Evolutionary conservation across 2,888 invertebrate species (phyloP).

Genomic region (Dryobotodes eremita): DNA sequence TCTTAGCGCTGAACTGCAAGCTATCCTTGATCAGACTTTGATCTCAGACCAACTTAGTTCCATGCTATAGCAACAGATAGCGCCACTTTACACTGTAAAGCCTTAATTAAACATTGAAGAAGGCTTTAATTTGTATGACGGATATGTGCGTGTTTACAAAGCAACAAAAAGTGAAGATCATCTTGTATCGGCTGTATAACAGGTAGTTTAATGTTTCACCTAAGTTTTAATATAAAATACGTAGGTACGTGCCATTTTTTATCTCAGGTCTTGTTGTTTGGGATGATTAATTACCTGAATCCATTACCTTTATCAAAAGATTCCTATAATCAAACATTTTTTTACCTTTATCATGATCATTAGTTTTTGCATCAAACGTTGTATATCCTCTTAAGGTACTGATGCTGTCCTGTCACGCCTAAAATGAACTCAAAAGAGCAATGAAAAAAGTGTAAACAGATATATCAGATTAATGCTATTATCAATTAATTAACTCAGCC

Average conservation of each 20-base stretch:
- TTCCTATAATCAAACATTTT: not conserved
- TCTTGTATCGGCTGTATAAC: conserved; percentile 28
- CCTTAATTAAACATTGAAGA: conserved; percentile 45
- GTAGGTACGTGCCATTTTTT: conserved; percentile 14
- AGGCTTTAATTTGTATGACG: conserved; percentile 33
- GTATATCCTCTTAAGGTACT: not conserved
- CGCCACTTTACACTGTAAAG: conserved; percentile 59
- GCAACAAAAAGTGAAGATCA: conserved; percentile 32
- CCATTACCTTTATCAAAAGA: conserved; percentile 19
- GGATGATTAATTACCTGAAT: conserved; percentile 12
- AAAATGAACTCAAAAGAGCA: not conserved
- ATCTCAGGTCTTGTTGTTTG: not conserved
- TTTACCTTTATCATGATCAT: not conserved
- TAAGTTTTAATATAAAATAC: not conserved
- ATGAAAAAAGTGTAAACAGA: not conserved
- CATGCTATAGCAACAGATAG: conserved; percentile 68
- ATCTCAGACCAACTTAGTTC: conserved; percentile 49
- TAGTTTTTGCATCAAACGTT: conserved; percentile 1
- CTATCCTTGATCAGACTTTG: conserved; percentile 6
- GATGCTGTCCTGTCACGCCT: not conserved
- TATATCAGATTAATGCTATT: no score
- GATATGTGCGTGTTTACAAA: conserved; percentile 35
- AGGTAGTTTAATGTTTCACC: not conserved
- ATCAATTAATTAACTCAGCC: not conserved
- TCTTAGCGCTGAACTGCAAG: not conserved